Percentiles rank a stretch among this genome's conserved stretches.
Evolutionary conservation across 2,888 invertebrate genomes (phyloP).

Genomic region (Agrochola macilenta): DNA sequence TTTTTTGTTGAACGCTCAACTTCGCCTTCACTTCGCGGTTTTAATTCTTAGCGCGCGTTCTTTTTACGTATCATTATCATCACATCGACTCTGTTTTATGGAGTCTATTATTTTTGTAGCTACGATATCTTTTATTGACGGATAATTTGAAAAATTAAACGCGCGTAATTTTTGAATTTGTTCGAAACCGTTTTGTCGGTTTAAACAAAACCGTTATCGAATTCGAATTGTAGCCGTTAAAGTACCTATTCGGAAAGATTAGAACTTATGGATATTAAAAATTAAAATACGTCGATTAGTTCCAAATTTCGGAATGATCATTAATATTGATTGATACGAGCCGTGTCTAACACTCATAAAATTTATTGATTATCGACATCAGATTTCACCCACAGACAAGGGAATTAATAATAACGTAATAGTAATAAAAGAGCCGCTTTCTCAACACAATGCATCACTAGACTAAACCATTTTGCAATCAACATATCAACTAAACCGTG

Average conservation of each 20-base stretch:
- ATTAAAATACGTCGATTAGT: slow-evolving; percentile 86
- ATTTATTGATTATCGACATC: slow-evolving; percentile 82
- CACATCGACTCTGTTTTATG: slow-evolving; percentile 52
- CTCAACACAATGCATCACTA: slow-evolving; percentile 83
- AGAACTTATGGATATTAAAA: slow-evolving; percentile 85
- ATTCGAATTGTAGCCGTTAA: slow-evolving; percentile 74
- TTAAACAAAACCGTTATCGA: slow-evolving; percentile 71
- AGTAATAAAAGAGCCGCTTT: slow-evolving; percentile 82
- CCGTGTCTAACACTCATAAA: slow-evolving; percentile 87
- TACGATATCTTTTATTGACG: slow-evolving; percentile 62
- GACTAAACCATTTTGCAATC: slow-evolving; percentile 84
- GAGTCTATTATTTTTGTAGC: slow-evolving; percentile 52
- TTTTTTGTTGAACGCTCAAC: slow-evolving; percentile 59
- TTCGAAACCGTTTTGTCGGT: slow-evolving; percentile 72
- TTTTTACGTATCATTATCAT: slow-evolving; percentile 62
- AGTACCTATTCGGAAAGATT: slow-evolving; percentile 76
- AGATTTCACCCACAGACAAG: slow-evolving; percentile 82
- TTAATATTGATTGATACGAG: slow-evolving; percentile 87
- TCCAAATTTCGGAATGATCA: slow-evolving; percentile 87
- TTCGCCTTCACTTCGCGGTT: slow-evolving; percentile 46
- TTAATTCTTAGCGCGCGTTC: slow-evolving; percentile 60
- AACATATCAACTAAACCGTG: slow-evolving; percentile 88
- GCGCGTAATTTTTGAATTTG: slow-evolving; percentile 69
- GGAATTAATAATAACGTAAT: slow-evolving; percentile 80
- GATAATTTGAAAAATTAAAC: slow-evolving; percentile 60